Evolutionary conservation across 2,113 vertebrate genomes (phyloP).

Genomic region (Calyptomena viridis): DNA sequence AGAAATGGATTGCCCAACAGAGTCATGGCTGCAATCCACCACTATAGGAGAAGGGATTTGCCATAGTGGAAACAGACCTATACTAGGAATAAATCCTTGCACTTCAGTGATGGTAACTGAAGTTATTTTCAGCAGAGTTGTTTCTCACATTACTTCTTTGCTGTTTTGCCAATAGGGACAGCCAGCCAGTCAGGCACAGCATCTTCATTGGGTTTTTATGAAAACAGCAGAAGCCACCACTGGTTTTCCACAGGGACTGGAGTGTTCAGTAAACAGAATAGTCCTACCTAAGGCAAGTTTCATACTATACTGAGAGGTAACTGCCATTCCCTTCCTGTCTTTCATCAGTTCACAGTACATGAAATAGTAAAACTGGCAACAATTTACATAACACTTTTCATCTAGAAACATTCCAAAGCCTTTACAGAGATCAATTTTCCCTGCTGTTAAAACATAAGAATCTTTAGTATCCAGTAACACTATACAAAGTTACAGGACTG

Average conservation of each 20-base stretch:
- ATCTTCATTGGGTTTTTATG: slow-evolving; percentile 39
- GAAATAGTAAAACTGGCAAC: not conserved
- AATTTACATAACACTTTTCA: not conserved
- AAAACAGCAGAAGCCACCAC: slow-evolving; percentile 54
- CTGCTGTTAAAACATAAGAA: not conserved
- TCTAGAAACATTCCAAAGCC: not conserved
- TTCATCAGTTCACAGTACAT: not conserved
- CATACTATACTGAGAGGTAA: not conserved
- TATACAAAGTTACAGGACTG: not conserved
- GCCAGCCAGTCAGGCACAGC: not conserved
- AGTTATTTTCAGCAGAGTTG: slow-evolving; percentile 42
- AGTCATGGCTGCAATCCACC: not conserved
- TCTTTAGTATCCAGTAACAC: not conserved
- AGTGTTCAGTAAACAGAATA: not conserved
- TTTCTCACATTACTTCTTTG: not conserved
- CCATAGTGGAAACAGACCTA: not conserved
- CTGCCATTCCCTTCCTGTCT: not conserved
- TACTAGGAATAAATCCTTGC: not conserved
- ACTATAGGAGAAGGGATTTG: not conserved
- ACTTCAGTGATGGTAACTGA: not conserved
- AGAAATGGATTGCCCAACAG: slow-evolving; percentile 19
- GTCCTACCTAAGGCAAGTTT: not conserved
- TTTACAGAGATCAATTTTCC: not conserved
- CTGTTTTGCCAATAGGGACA: not conserved
- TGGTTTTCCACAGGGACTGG: slow-evolving; percentile 60